Base-by-base conservation (phyloP, 2,113 vertebrate genomes). In the Oreochromis aureus region DNA sequence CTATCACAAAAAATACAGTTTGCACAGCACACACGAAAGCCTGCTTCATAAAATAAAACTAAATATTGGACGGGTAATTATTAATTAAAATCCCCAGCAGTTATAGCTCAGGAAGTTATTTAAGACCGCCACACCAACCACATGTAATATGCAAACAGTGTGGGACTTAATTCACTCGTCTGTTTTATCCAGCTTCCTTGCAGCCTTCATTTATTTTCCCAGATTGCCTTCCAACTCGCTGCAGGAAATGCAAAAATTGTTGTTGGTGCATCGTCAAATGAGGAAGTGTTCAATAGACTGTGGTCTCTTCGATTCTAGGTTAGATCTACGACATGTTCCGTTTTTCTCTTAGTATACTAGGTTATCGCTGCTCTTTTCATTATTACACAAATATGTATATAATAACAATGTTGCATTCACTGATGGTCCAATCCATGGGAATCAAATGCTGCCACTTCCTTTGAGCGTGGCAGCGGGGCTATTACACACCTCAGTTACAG, bases 361-460 rank as follows among this genome's bases (percentile, higher is more conserved):
- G 48, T 10, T 0, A 36, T 19, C 1, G 11, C 9, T 15, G 8
- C 13, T 39, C 15, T 30, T 32, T 18, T 58, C 19, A 80, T 41
- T 19, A 27, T 0, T 7, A 22, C 30, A 39, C 2, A 12, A 36
- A 7, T 36, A 39, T 4, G 10, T 36, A 12, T n/a, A n/a, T 66
- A 66, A 2, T n/a, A 36, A n/a, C 34, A 66, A 66, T 1, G 3
- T n/a, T 7, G 41, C 27, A 5, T 32, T n/a, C 19, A 11, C 61
- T 32, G 46, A 78, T 1, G 9, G 27, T 51, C 3, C 24, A 0
- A 0, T 76, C 71, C 4, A 32, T 10, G 15, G 41, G 5, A 76
- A 76, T 76, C 69, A 30, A 48, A 48, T 18, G 44, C 44, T 76
- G 24, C 10, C 2, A 19, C 7, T 18, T 32, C 16, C 18, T 51